Evolutionary conservation across 1,140 invertebrate species (phyloP).

Genomic region (Galendromus occidentalis): DNA sequence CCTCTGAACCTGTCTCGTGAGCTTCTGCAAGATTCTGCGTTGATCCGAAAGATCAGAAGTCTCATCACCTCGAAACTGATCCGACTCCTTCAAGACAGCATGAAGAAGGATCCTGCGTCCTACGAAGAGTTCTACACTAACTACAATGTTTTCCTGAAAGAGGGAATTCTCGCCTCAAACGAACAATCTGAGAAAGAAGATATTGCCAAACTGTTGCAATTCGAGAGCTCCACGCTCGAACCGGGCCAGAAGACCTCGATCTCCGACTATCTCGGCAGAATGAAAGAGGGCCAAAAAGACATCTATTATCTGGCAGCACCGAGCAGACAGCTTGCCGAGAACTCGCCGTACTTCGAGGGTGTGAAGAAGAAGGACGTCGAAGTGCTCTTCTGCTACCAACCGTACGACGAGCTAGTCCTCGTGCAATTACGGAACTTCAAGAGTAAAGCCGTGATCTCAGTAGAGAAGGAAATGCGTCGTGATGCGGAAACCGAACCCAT

Average conservation of each 20-base stretch:
- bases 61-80: conserved; percentile 66
- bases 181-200: conserved; percentile 70
- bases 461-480: conserved; percentile 79
- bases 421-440: conserved; percentile 70
- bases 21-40: conserved; percentile 70
- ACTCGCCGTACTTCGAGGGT: conserved; percentile 83
- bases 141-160: conserved; percentile 80
- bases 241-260: conserved; percentile 56
- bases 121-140: conserved; percentile 74
- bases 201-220: conserved; percentile 68
- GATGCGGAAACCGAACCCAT: conserved; percentile 40
- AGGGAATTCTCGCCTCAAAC: conserved; percentile 67
- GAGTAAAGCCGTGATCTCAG: conserved; percentile 54
- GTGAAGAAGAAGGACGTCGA: conserved; percentile 59
- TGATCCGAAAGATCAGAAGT: conserved; percentile 65
- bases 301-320: conserved; percentile 87
- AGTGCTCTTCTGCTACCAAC: conserved; percentile 84
- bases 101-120: conserved; percentile 57
- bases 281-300: conserved; percentile 54
- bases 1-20: conserved; percentile 89
- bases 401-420: conserved; percentile 82
- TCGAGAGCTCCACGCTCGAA: conserved; percentile 63
- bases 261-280: conserved; percentile 52
- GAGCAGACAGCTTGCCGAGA: conserved; percentile 67
- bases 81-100: conserved; percentile 62